Evolutionary conservation across 2,113 vertebrate species (phyloP).

Genomic region (Hippoglossus stenolepis): DNA sequence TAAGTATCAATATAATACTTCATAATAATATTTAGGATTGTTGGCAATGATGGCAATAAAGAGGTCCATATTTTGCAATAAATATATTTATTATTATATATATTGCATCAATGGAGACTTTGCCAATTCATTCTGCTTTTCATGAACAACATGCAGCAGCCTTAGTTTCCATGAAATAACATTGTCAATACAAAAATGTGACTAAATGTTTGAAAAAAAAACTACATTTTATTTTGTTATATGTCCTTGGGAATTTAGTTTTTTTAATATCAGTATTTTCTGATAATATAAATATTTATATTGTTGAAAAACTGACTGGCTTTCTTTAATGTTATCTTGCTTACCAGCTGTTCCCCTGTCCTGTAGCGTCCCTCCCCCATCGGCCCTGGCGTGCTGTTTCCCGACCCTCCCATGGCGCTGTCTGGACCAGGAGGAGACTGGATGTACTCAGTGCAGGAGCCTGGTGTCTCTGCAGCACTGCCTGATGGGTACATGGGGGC

Average conservation of each 20-base stretch:
- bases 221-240: not conserved
- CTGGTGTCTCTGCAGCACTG: slow-evolving; percentile 84
- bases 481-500: slow-evolving; percentile 90
- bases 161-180: not conserved
- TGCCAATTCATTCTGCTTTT: not conserved
- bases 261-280: too few relatives aligned
- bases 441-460: slow-evolving; percentile 85
- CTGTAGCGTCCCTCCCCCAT: slow-evolving; percentile 73
- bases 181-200: too few relatives aligned
- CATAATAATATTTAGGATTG: not conserved
- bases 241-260: not conserved
- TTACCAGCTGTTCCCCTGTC: slow-evolving; percentile 82
- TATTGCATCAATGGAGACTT: not conserved
- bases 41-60: too few relatives aligned
- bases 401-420: slow-evolving; percentile 76
- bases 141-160: not conserved
- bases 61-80: too few relatives aligned
- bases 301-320: not conserved
- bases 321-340: slow-evolving; percentile 2
- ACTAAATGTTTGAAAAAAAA: too few relatives aligned
- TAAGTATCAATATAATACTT: not conserved
- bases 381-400: slow-evolving; percentile 59
- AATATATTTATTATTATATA: too few relatives aligned
- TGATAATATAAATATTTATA: not conserved
- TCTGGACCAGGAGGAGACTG: slow-evolving; percentile 83